Conservation (phyloP, 2,113 vertebrate species). For the Gadus chalcogrammus region DNA sequence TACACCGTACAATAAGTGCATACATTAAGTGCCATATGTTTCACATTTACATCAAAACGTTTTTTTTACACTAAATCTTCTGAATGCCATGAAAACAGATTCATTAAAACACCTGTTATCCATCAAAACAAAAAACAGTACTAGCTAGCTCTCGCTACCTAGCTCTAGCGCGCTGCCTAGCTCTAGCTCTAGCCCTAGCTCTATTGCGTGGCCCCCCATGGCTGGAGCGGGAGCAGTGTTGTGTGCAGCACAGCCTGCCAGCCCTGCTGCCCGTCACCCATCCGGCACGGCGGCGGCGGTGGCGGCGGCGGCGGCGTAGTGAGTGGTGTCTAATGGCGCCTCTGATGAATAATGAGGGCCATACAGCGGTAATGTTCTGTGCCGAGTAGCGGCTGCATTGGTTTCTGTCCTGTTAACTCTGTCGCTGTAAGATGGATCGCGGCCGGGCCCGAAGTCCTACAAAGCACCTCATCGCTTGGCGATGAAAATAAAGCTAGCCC, state of each 20-base stretch:
- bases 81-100: background rate
- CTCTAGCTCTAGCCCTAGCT: too few species aligned
- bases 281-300: slow-evolving; percentile 17
- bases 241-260: slow-evolving; percentile 50
- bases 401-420: slow-evolving; percentile 75
- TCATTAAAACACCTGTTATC: background rate
- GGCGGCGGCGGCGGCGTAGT: slow-evolving; percentile 36
- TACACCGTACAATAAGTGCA: too few species aligned
- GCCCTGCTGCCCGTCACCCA: slow-evolving; percentile 45
- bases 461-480: slow-evolving; percentile 69
- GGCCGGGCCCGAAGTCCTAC: slow-evolving; percentile 57
- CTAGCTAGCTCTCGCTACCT: too few species aligned
- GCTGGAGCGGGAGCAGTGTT: slow-evolving; percentile 37
- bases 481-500: slow-evolving; percentile 64
- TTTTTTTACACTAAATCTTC: background rate
- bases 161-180: too few species aligned
- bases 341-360: slow-evolving; percentile 74
- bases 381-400: slow-evolving; percentile 72
- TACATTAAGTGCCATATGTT: slow-evolving; percentile 17
- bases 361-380: slow-evolving; percentile 76
- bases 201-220: background rate
- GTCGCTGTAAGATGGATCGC: slow-evolving; percentile 68
- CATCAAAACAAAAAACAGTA: too few species aligned
- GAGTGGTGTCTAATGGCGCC: slow-evolving; percentile 72
- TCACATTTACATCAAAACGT: background rate